phyloP scores from a whole-genome alignment of 2,113 vertebrate species.

The Falcunculus frontatus region DNA sequence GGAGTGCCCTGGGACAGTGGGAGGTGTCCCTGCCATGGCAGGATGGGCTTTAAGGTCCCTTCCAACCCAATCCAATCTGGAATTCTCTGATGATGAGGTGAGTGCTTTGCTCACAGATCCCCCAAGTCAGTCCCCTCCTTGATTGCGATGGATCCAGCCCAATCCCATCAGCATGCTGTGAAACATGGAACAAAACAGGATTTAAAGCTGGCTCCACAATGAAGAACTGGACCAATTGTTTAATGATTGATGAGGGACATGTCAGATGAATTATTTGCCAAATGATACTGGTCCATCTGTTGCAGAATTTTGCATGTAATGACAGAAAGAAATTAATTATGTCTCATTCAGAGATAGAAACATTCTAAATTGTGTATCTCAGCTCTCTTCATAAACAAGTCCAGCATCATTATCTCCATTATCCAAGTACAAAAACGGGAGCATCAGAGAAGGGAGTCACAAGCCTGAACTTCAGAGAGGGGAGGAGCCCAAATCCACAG shows the following conservation, averaged over 20 bases:
- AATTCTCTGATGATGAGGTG: not conserved
- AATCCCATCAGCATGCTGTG: not conserved
- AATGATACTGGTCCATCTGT: conserved; percentile 11
- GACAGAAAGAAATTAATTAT: conserved; percentile 1
- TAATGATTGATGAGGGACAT: conserved; percentile 9
- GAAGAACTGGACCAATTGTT: not conserved
- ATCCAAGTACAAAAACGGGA: not conserved
- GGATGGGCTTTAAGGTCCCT: not conserved
- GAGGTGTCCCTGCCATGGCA: not conserved
- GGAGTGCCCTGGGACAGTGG: rapidly evolving
- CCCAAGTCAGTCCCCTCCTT: not conserved
- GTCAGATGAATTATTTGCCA: conserved; percentile 21
- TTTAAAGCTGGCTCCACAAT: not conserved
- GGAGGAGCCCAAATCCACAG: not conserved
- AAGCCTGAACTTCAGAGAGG: not conserved
- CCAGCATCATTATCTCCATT: not conserved
- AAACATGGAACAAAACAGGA: not conserved
- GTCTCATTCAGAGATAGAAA: not conserved
- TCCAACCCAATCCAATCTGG: not conserved
- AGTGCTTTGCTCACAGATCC: not conserved
- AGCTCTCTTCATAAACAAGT: not conserved
- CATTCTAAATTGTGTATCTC: not conserved
- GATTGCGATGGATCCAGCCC: not conserved
- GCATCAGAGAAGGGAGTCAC: not conserved
- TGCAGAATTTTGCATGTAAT: not conserved